A percentile compares a stretch with the other conserved stretches of the same genome.
phyloP scores from a whole-genome alignment of 2,113 vertebrate species.

The Peromyscus leucopus region DNA sequence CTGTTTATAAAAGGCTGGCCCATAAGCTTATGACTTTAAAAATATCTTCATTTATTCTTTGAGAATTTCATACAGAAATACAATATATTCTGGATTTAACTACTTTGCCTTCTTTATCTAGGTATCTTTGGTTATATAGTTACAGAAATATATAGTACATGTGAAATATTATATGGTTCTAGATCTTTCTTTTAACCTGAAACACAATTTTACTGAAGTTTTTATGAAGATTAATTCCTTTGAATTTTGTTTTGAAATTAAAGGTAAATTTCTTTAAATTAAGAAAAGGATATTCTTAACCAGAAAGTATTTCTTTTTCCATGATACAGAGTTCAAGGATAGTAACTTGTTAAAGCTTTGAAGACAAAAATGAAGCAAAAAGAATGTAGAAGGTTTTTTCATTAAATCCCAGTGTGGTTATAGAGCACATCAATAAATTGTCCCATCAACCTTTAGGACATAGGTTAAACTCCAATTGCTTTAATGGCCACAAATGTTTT shows the following conservation, averaged over 20 bases:
- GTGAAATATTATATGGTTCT: not conserved
- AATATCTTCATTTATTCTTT: not conserved
- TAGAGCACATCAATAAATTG: slow-evolving; percentile 47
- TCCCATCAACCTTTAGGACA: slow-evolving; percentile 64
- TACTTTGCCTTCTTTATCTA: not conserved
- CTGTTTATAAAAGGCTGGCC: not conserved
- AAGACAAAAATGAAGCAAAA: slow-evolving; percentile 19
- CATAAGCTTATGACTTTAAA: not conserved
- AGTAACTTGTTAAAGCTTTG: slow-evolving; percentile 36
- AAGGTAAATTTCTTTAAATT: slow-evolving; percentile 74
- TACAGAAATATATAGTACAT: not conserved
- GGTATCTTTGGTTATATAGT: not conserved
- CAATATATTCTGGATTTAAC: too few relatives aligned
- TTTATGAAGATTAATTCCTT: slow-evolving; percentile 75
- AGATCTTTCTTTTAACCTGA: slow-evolving; percentile 10
- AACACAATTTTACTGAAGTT: slow-evolving; percentile 73
- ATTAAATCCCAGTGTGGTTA: slow-evolving; percentile 27
- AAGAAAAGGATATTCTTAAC: slow-evolving; percentile 77
- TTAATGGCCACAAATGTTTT: slow-evolving; percentile 72
- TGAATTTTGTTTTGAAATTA: slow-evolving; percentile 78
- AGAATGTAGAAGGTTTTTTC: slow-evolving; percentile 43
- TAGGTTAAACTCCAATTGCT: slow-evolving; percentile 60
- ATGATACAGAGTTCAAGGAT: not conserved
- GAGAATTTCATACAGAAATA: not conserved
- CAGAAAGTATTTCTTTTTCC: slow-evolving; percentile 70